phyloP scores from a whole-genome alignment of 2,888 invertebrate genomes.

The Pyrgus malvae region DNA sequence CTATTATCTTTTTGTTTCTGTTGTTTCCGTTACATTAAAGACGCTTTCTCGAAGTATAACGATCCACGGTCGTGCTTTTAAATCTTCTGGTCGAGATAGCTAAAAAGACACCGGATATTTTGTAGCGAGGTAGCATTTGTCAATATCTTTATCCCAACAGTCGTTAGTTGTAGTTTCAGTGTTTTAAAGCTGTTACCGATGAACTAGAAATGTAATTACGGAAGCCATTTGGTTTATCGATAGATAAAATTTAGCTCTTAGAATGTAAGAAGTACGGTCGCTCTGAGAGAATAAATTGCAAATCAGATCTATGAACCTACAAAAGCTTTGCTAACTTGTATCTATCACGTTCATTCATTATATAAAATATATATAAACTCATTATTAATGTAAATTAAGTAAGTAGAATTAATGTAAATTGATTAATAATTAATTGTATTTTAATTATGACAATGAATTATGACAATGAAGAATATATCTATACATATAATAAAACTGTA shows the following conservation, averaged over 20 bases:
- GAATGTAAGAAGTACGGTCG: background rate
- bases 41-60: constrained; percentile 22
- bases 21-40: constrained; percentile 26
- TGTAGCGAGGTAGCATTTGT: constrained; percentile 20
- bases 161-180: constrained; percentile 19
- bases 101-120: constrained; percentile 17
- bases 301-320: background rate
- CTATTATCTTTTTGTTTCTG: constrained; percentile 54
- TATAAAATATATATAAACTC: too few relatives aligned
- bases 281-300: background rate
- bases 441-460: too few relatives aligned
- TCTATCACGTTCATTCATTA: background rate
- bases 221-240: constrained; percentile 2
- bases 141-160: constrained; percentile 20
- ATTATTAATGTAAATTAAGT: too few relatives aligned
- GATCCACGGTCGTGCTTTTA: constrained; percentile 17
- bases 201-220: constrained; percentile 22
- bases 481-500: too few relatives aligned
- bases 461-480: too few relatives aligned
- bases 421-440: too few relatives aligned
- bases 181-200: constrained; percentile 9
- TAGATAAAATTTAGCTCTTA: constrained; percentile 13
- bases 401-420: too few relatives aligned
- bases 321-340: background rate
- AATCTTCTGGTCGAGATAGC: constrained; percentile 18